Conservation (phyloP, 2,113 vertebrate genomes). For the Greenwoodochromis staneri region DNA sequence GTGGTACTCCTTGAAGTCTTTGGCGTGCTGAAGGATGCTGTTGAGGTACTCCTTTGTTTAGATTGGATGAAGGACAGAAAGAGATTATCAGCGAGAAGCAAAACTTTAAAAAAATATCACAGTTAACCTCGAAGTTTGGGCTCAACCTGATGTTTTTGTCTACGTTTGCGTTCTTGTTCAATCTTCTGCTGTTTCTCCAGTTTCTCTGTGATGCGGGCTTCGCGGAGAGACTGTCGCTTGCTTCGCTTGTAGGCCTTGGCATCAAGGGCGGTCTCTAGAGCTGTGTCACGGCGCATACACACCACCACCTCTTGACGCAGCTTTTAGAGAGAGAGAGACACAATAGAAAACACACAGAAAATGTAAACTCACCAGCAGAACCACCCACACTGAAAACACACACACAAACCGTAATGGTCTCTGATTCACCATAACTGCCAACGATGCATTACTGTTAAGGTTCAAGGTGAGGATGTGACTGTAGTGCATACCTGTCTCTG, state of each 20-base stretch:
- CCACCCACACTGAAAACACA: neutral
- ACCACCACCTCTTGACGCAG: conserved; percentile 96
- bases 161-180: conserved; percentile 90
- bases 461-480: neutral
- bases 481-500: conserved; percentile 82
- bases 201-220: conserved; percentile 94
- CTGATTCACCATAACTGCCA: neutral
- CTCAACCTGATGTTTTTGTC: conserved; percentile 96
- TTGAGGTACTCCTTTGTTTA: conserved; percentile 90
- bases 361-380: neutral
- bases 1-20: conserved; percentile 98
- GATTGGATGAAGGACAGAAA: neutral
- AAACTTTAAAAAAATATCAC: neutral
- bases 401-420: neutral
- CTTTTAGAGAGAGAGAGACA: conserved; percentile 29
- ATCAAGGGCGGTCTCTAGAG: conserved; percentile 91
- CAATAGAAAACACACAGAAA: neutral
- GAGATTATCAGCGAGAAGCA: neutral
- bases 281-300: conserved; percentile 94
- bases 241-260: conserved; percentile 97
- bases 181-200: conserved; percentile 99
- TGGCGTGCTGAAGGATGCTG: conserved; percentile 95
- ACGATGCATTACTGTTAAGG: neutral
- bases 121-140: neutral
- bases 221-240: conserved; percentile 90